Evolutionary conservation across 2,888 invertebrate genomes (phyloP).

Genomic region (Diaperis boleti): DNA sequence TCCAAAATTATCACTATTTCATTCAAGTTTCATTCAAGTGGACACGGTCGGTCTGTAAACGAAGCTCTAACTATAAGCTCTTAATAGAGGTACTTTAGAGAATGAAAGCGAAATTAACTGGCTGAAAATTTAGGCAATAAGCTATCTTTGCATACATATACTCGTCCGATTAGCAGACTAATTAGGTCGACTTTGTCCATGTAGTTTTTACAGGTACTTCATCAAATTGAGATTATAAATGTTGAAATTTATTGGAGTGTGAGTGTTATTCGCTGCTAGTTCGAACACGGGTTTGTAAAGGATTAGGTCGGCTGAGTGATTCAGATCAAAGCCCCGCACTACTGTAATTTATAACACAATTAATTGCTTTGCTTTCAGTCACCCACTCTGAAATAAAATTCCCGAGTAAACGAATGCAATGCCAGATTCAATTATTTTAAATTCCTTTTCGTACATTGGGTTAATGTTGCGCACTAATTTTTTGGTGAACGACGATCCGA

Average conservation of each 20-base stretch:
- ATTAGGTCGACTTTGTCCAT: no score
- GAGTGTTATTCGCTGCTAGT: conserved; percentile 40
- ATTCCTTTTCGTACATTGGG: conserved; percentile 22
- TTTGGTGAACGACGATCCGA: background rate
- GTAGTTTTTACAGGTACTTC: conserved; percentile 4
- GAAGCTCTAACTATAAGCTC: no score
- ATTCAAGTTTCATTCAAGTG: no score
- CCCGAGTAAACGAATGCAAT: conserved; percentile 16
- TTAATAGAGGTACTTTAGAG: no score
- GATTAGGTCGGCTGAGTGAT: conserved; percentile 48
- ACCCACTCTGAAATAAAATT: conserved; percentile 32
- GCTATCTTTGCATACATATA: no score
- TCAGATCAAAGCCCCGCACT: conserved; percentile 47
- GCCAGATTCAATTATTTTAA: conserved; percentile 33
- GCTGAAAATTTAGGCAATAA: no score
- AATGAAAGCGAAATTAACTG: no score
- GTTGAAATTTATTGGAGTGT: conserved; percentile 36
- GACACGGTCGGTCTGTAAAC: no score
- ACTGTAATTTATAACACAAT: conserved; percentile 44
- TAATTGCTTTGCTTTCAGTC: conserved; percentile 40
- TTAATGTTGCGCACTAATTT: conserved; percentile 18
- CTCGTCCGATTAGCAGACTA: conserved; percentile 27
- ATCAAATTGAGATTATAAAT: conserved; percentile 33
- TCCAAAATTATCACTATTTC: no score
- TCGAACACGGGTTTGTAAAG: conserved; percentile 43